phyloP scores from a whole-genome alignment of 2,113 vertebrate species.

The Heterocephalus glaber region DNA sequence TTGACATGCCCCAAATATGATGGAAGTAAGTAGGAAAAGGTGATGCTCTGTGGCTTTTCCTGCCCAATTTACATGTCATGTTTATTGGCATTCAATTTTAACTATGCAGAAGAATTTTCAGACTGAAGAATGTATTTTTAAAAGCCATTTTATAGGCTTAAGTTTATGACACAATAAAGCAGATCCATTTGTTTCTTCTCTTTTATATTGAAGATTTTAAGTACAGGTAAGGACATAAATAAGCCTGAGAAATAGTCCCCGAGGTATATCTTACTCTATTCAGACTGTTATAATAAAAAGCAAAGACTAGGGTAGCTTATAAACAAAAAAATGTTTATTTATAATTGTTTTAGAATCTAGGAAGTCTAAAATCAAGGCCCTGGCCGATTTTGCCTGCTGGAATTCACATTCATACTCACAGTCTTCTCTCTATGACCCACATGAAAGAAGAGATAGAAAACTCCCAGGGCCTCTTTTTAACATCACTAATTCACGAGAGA shows the following conservation, averaged over 20 bases:
- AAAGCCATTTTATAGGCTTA: neutral
- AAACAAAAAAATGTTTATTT: neutral
- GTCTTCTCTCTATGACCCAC: neutral
- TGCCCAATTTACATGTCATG: neutral
- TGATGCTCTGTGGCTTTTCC: neutral
- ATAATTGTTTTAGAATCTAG: neutral
- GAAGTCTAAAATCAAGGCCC: neutral
- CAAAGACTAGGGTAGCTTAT: neutral
- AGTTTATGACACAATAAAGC: neutral
- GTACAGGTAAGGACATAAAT: neutral
- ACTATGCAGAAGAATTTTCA: neutral
- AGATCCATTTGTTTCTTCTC: neutral
- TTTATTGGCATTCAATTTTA: neutral
- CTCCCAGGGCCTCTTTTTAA: neutral
- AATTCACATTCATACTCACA: accelerated
- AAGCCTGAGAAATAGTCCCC: neutral
- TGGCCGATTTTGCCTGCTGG: neutral
- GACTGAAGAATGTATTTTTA: neutral
- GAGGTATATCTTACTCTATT: neutral
- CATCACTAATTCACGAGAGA: neutral
- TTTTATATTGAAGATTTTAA: neutral
- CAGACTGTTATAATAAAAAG: neutral
- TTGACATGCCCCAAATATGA: neutral
- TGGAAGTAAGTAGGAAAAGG: neutral
- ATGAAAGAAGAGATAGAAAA: neutral